phyloP scores from a whole-genome alignment of 2,888 invertebrate genomes.

The Papilio elwesi region DNA sequence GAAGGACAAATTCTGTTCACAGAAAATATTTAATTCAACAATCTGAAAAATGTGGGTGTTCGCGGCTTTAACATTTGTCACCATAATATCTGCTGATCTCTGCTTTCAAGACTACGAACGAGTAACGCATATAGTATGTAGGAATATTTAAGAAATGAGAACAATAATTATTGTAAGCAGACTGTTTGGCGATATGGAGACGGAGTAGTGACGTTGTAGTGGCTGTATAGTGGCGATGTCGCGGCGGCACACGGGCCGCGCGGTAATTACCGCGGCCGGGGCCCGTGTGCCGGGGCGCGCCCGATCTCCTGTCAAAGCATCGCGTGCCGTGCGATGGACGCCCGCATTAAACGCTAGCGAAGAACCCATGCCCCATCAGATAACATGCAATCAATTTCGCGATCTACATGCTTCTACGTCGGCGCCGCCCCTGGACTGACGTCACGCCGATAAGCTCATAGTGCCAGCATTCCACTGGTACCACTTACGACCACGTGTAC shows the following conservation, averaged over 20 bases:
- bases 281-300: slow-evolving; percentile 65
- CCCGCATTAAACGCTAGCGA: slow-evolving; percentile 82
- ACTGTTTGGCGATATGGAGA: not conserved
- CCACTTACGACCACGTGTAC: slow-evolving; percentile 50
- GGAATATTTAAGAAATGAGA: not conserved
- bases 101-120: not conserved
- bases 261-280: slow-evolving; percentile 75
- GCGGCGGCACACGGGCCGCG: slow-evolving; percentile 71
- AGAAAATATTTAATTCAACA: too few species aligned
- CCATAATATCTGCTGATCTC: not conserved
- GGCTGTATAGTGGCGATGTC: slow-evolving; percentile 70
- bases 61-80: too few species aligned
- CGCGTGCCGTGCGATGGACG: slow-evolving; percentile 78
- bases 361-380: slow-evolving; percentile 82
- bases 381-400: slow-evolving; percentile 84
- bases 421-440: slow-evolving; percentile 80
- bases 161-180: slow-evolving; percentile 9
- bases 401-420: slow-evolving; percentile 82
- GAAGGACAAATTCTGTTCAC: too few species aligned
- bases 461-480: slow-evolving; percentile 79
- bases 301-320: slow-evolving; percentile 81
- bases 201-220: slow-evolving; percentile 45
- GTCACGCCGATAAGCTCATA: slow-evolving; percentile 77
- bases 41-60: too few species aligned
- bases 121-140: not conserved